phyloP scores from a whole-genome alignment of 2,797 vertebrate genomes.

The Enteromius unitaeniatus region DNA sequence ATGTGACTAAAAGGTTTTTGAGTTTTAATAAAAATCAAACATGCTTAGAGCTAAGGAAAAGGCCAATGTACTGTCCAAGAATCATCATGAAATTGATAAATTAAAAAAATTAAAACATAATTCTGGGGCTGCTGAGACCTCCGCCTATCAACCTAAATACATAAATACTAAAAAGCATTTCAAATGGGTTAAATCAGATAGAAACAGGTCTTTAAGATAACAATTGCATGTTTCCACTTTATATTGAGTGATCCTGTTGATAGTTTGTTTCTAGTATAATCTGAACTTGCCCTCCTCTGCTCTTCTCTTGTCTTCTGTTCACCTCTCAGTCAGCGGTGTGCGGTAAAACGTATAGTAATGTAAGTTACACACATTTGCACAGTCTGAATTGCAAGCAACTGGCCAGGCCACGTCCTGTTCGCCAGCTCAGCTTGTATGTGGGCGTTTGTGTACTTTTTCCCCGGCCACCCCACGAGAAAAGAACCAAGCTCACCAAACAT shows the following conservation, averaged over 20 bases:
- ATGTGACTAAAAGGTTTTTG: neutral
- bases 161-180: too few relatives aligned
- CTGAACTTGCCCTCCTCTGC: neutral
- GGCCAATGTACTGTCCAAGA: neutral
- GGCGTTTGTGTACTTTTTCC: slow-evolving; percentile 31
- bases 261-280: neutral
- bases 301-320: slow-evolving; percentile 8
- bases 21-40: neutral
- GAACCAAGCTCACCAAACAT: slow-evolving; percentile 30
- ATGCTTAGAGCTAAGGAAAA: neutral
- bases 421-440: slow-evolving; percentile 62
- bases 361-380: slow-evolving; percentile 74
- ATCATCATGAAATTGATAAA: neutral
- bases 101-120: neutral
- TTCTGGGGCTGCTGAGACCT: neutral
- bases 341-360: slow-evolving; percentile 61
- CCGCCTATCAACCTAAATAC: too few relatives aligned
- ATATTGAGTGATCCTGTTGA: neutral
- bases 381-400: slow-evolving; percentile 77
- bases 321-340: slow-evolving; percentile 13
- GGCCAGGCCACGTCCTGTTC: slow-evolving; percentile 76
- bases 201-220: neutral
- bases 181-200: neutral
- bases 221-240: neutral
- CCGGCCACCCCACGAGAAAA: slow-evolving; percentile 33